Percentiles rank a stretch among this genome's conserved stretches.
These are phyloP conservation scores for Xenops minutus DNA, from an alignment of 2,797 vertebrate species.

Conservation along the genomic window DNA sequence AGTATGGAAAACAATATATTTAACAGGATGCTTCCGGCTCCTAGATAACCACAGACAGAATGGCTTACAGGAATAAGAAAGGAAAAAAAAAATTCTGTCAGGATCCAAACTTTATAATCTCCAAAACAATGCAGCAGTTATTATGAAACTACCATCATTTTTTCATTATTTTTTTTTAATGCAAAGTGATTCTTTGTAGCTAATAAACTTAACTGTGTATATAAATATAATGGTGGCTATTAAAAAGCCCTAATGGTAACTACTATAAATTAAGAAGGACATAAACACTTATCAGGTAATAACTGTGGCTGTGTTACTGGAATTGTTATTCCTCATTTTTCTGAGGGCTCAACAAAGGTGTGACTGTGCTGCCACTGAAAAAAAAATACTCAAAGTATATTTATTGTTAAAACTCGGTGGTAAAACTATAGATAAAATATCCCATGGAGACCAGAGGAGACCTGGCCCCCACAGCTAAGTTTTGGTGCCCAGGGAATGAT, in stretches of 20 bases:
- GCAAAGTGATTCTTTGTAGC: neutral
- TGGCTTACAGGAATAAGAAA: neutral
- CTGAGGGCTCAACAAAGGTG: neutral
- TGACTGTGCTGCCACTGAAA: neutral
- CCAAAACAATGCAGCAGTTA: neutral
- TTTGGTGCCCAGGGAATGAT: neutral
- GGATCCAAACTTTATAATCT: neutral
- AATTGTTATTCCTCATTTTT: neutral
- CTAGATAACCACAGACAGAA: neutral
- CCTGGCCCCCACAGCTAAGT: neutral
- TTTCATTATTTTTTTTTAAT: neutral
- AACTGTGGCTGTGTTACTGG: neutral
- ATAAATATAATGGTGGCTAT: neutral
- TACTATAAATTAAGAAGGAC: neutral
- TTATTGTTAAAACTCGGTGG: neutral
- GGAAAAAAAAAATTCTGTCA: neutral
- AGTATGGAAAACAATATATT: neutral
- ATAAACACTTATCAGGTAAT: neutral
- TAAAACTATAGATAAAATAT: neutral
- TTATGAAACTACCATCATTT: neutral
- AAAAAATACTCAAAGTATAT: neutral
- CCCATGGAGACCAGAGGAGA: neutral
- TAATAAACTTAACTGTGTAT: neutral
- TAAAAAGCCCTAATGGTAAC: neutral
- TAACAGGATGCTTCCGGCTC: neutral